Evolutionary conservation across 2,113 vertebrate species (phyloP).

Genomic region (Romanogobio albipinnatus): DNA sequence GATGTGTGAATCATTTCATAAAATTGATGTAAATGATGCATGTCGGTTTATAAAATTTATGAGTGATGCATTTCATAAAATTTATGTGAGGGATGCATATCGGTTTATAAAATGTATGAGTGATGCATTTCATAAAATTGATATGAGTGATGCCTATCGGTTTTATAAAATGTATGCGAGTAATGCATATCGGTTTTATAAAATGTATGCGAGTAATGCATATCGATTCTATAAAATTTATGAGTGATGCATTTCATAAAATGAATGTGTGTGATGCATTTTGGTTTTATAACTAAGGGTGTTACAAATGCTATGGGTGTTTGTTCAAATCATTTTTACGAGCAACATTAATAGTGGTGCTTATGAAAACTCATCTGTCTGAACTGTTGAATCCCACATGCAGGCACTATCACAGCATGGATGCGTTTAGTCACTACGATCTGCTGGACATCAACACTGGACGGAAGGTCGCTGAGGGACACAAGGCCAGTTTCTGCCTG

Average conservation of each 20-base stretch:
- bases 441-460: slow-evolving; percentile 74
- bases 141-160: no score
- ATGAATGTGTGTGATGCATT: no score
- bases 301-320: not conserved
- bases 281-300: no score
- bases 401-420: slow-evolving; percentile 87
- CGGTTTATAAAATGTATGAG: no score
- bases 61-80: not conserved
- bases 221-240: no score
- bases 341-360: not conserved
- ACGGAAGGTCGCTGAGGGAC: slow-evolving; percentile 81
- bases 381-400: not conserved
- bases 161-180: not conserved
- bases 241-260: no score
- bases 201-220: no score
- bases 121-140: no score
- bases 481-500: slow-evolving; percentile 87
- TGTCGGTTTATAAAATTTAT: no score
- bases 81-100: no score
- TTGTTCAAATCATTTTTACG: not conserved
- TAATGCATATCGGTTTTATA: not conserved
- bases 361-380: no score
- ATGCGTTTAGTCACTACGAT: slow-evolving; percentile 85
- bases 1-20: not conserved
- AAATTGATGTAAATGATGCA: no score